Base-by-base conservation (phyloP, 1,140 invertebrate species). In the Apocrypta bakeri region DNA sequence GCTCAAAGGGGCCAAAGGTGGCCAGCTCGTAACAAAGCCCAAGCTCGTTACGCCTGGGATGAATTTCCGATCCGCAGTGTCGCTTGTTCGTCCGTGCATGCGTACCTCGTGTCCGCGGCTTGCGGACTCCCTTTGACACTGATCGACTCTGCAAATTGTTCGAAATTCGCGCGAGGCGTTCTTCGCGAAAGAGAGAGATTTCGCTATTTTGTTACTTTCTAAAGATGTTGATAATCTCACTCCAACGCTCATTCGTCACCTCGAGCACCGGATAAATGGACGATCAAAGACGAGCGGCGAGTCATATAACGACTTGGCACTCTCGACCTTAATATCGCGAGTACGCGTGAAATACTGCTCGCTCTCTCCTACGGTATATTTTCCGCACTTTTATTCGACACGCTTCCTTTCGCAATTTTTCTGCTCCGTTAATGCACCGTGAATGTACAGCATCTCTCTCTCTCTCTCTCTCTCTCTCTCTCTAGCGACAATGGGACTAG, bases 1-100 rank as follows among this genome's bases (percentile, higher is more conserved):
- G 11, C 37, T 61, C 79, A 81, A 81, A 81, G 79, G 24, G 25
- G 63, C 63, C 63, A 29, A 29, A 66, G 63, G 63, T 25, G 25
- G 33, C 33, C 33, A 37, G 3, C 33, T 31, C 17, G 42, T 25
- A 73, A 73, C 71, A 17, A 27, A 80, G 79, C n/a, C 37, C 61
- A 73, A 77, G 81, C n/a, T 82, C 81, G 81, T 82, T 82, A 82
- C 81, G 81, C 74, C 66, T 24, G n/a, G 66, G 66, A 82, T 77
- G 81, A 82, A 63, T 82, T 77, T 82, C 74, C 81, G 73, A 77
- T 76, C 61, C 33, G 31, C 2, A 72, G n/a, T 40, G 27, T 72
- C 69, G 48, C n/a, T 21, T 56, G 33, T 17, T 73, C 29, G 7
- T 48, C 25, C 14, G 56, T 31, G 29, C 33, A 8, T 31, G 31